A percentile compares a stretch with the other conserved stretches of the same genome.
Conservation (phyloP, 2,888 invertebrate species). For the Tetheella fluctuosa region DNA sequence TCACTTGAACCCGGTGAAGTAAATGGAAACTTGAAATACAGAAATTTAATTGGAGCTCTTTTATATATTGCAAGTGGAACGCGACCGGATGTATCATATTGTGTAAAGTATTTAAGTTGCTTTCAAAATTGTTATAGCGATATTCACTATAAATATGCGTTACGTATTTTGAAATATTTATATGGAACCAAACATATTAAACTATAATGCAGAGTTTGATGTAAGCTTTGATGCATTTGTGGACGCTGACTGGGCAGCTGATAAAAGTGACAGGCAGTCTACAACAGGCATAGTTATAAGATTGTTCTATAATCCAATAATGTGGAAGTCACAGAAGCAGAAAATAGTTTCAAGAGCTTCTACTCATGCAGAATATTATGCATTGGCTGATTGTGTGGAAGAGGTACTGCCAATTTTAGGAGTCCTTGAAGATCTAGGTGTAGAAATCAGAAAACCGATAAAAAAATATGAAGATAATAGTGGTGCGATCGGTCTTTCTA, state of each 20-base stretch:
- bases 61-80: constrained; percentile 10
- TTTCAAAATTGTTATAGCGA: constrained; percentile 12
- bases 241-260: constrained; percentile 16
- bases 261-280: no score
- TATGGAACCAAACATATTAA: constrained; percentile 2
- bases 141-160: constrained; percentile 13
- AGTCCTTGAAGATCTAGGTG: no score
- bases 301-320: constrained; percentile 12
- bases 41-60: constrained; percentile 12
- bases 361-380: no score
- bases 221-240: constrained; percentile 10
- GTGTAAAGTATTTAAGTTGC: constrained; percentile 13
- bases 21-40: constrained; percentile 8
- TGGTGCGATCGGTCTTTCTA: no score
- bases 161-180: constrained; percentile 14
- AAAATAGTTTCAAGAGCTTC: constrained; percentile 16
- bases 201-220: background rate
- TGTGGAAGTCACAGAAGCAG: constrained; percentile 16
- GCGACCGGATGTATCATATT: constrained; percentile 10
- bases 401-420: no score
- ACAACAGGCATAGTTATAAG: constrained; percentile 13
- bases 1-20: constrained; percentile 9
- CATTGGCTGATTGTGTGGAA: no score
- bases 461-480: no score
- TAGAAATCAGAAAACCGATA: no score